Base-by-base conservation (phyloP, 92 coral and sea anemone genomes). In the Anthopleura xanthogrammica region DNA sequence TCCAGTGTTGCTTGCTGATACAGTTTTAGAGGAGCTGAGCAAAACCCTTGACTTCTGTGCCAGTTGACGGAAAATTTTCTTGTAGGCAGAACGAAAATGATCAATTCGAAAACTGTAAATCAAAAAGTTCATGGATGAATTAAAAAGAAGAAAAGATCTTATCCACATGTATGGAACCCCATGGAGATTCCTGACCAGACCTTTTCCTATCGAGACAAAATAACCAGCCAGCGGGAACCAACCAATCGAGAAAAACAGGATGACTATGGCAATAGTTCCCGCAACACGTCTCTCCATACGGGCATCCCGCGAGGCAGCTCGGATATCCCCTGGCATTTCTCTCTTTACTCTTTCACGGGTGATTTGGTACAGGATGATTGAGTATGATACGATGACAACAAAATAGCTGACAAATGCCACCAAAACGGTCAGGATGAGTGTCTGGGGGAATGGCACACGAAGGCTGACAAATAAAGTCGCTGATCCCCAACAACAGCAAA, bases 111-210 rank as follows among this genome's bases (percentile, higher is more conserved):
- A 83, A 39, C 86, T 82, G 79, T 87, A 87, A 14, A 87, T 87
- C 78, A 82, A 46, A 52, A 82, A 82, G 68, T 82, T 82, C 79
- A 82, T 82, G 77, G 85, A 82, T 16, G 91, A 88, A 83, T 88
- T 88, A 10, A 83, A 81, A 42, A 88, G 89, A 62, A 83, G 80
- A 13, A 88, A 5, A 11, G 89, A 80, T 46, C 89, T 65, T 14
- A 88, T 76, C 91, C 91, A 88, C 89, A 85, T 80, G 68, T 80
- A 83, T 0, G 82, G 82, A 7, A 68, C 41, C 20, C 82, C 87
- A 41, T 57, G 23, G 14, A 84, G 82, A 29, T 57, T 83, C 46
- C 80, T 22, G 39, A 83, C 74, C 60, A 80, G 62, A 17, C 83
- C 83, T 4, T 76, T 76, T 52, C 60, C 76, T 7, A 70, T 72